Base-by-base conservation (phyloP, 2,888 invertebrate species). In the Eucera pruinosa region DNA sequence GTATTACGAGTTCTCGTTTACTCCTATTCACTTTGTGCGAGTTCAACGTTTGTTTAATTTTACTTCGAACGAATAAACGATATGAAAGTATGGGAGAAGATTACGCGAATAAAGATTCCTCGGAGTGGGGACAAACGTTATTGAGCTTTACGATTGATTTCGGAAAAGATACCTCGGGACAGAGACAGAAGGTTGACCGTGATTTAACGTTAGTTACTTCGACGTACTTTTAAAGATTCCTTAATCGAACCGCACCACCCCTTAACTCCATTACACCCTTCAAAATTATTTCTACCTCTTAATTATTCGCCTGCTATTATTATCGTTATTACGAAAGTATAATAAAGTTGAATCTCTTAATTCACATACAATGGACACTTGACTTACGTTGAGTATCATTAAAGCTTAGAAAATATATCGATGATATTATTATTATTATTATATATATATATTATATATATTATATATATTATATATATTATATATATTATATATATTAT, bases 321-420 rank as follows among this genome's bases (percentile, higher is more conserved):
- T 66, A 18, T n/a, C 55, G 43, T 52, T 67, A 74, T 55, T 75
- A 66, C 61, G 30, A 67, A 67, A 55, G 41, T 67, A 61, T 45
- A 57, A 30, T 20, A 30, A 39, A 52, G 25, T 64, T 62, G 30
- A 43, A 76, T 69, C 27, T 33, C 15, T 60, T 64, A 43, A 9
- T 68, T 68, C 36, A 60, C 9, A 54, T 41, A 43, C 45, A 41
- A 75, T 47, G 62, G 41, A 68, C 25, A 76, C 52, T 60, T 62
- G 6, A 39, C 50, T 74, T 43, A 67, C 52, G 30, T 76, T 55
- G 52, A 39, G 30, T 65, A 78, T 50, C 55, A 60, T 76, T 75
- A 67, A 78, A 70, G 55, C 55, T 77, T 76, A 54, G 39, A 20
- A 64, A 58, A 48, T 67, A 18, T 62, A 57, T 33, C 57, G 11